Percentiles rank a stretch among this genome's conserved stretches.
Conservation (phyloP, 2,113 vertebrate species). For the Rissa tridactyla region DNA sequence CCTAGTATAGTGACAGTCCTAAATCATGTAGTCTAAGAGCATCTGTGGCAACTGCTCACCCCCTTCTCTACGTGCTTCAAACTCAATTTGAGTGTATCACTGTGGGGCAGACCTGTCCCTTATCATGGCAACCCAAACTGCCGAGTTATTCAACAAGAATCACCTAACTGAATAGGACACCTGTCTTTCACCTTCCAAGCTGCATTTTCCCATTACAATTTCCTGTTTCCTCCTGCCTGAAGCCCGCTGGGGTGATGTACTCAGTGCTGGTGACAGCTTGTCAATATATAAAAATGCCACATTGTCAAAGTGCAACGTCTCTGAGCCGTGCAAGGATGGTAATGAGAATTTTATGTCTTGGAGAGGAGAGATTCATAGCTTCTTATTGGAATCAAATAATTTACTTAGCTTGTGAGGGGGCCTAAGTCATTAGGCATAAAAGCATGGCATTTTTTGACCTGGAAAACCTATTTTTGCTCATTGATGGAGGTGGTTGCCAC, state of each 20-base stretch:
- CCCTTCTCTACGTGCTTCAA: not conserved
- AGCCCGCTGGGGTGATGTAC: not conserved
- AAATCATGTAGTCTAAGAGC: not conserved
- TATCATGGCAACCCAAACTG: not conserved
- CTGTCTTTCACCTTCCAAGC: not conserved
- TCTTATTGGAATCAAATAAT: slow-evolving; percentile 35
- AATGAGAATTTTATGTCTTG: slow-evolving; percentile 42
- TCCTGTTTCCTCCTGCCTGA: not conserved
- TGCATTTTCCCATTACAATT: not conserved
- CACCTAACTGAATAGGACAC: not conserved
- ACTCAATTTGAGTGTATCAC: not conserved
- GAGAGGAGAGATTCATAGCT: not conserved
- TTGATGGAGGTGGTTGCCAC: not conserved
- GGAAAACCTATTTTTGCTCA: not conserved
- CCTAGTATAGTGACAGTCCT: not conserved
- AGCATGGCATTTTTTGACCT: not conserved
- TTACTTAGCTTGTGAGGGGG: slow-evolving; percentile 6
- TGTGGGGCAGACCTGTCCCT: not conserved
- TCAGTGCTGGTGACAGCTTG: slow-evolving; percentile 2
- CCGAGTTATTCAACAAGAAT: not conserved
- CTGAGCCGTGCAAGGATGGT: not conserved
- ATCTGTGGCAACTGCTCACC: not conserved
- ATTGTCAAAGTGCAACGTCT: not conserved
- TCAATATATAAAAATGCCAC: not conserved
- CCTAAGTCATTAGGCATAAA: not conserved